phyloP scores from a whole-genome alignment of 1,140 invertebrate species.

The Danaus melanippus region DNA sequence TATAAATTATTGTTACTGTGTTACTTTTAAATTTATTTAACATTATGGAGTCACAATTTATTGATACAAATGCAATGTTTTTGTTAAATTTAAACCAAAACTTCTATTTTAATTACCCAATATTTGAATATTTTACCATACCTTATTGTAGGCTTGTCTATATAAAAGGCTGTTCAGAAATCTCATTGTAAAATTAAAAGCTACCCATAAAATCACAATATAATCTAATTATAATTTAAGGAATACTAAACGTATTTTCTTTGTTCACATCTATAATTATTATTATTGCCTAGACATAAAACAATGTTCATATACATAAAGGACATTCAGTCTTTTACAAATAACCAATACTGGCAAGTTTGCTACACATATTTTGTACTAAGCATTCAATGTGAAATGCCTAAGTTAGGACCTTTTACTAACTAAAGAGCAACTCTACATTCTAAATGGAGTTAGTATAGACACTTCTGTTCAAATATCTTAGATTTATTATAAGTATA shows the following conservation, averaged over 20 bases:
- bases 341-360: conserved; percentile 72
- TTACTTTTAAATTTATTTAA: conserved; percentile 16
- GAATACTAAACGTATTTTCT: conserved; percentile 14
- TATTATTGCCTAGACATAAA: conserved; percentile 33
- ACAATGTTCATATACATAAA: conserved; percentile 56
- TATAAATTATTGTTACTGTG: conserved; percentile 32
- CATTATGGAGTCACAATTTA: conserved; percentile 1
- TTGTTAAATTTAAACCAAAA: too few species aligned
- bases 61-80: too few species aligned
- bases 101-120: background rate
- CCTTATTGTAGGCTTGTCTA: conserved; percentile 3
- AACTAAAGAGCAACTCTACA: conserved; percentile 27
- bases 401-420: conserved; percentile 53
- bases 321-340: conserved; percentile 71
- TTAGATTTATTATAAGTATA: conserved; percentile 29
- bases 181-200: conserved; percentile 10
- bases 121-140: conserved; percentile 5
- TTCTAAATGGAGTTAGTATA: background rate
- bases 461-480: conserved; percentile 15
- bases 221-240: conserved; percentile 20
- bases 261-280: conserved; percentile 1
- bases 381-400: conserved; percentile 55
- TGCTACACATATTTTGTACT: conserved; percentile 65
- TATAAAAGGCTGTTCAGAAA: conserved; percentile 6
- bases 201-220: conserved; percentile 24